phyloP scores from a whole-genome alignment of 2,113 vertebrate genomes.

The Aspidoscelis tigris region DNA sequence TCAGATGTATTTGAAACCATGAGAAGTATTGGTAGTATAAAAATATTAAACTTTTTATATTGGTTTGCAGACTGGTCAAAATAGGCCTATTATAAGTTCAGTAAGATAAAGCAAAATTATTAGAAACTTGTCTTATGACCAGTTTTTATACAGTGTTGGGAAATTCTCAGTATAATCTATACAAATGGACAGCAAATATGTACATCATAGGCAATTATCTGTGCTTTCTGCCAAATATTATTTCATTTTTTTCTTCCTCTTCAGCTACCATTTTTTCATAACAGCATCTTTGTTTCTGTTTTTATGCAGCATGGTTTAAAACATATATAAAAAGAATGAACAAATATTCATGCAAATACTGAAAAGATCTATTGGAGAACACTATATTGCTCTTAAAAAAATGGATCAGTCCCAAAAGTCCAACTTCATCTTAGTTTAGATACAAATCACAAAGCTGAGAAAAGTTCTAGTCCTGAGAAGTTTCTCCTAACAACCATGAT shows the following conservation, averaged over 20 bases:
- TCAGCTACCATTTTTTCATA: too few species aligned
- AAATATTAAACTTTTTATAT: slow-evolving; percentile 57
- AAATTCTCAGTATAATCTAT: slow-evolving; percentile 51
- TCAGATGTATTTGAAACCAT: slow-evolving; percentile 46
- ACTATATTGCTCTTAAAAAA: too few species aligned
- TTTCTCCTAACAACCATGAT: slow-evolving; percentile 51
- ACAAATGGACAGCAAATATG: slow-evolving; percentile 49
- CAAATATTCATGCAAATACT: too few species aligned
- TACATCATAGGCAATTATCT: slow-evolving; percentile 53
- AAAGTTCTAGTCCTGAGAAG: slow-evolving; percentile 42
- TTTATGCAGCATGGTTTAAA: too few species aligned
- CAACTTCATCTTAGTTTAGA: slow-evolving; percentile 58
- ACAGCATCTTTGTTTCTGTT: too few species aligned
- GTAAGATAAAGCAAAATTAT: slow-evolving; percentile 56
- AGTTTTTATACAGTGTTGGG: slow-evolving; percentile 47
- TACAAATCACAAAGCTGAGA: slow-evolving; percentile 49
- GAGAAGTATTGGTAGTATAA: slow-evolving; percentile 38
- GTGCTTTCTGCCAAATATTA: slow-evolving; percentile 59
- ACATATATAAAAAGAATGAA: too few species aligned
- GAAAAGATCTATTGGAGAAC: too few species aligned
- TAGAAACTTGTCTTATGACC: slow-evolving; percentile 52
- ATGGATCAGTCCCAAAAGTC: too few species aligned
- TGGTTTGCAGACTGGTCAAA: slow-evolving; percentile 68
- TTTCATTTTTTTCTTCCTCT: slow-evolving; percentile 56
- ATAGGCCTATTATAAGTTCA: slow-evolving; percentile 66